These are phyloP conservation scores for Mus caroli DNA, from an alignment of 2,797 vertebrate species.

Conservation along the genomic window DNA sequence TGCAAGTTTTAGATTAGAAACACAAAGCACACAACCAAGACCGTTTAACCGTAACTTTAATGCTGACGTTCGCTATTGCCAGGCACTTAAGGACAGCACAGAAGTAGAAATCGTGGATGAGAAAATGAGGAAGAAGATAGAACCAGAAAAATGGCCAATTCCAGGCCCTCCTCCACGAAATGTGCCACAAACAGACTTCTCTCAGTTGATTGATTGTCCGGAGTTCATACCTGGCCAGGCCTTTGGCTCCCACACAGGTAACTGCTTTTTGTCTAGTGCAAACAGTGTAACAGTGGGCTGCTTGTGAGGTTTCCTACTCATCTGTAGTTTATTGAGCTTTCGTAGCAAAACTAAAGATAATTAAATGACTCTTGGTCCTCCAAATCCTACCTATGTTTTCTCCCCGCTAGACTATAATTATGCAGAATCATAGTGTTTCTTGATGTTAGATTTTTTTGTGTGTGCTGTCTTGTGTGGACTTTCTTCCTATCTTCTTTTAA, in stretches of 20 bases:
- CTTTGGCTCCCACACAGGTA: constrained; percentile 90
- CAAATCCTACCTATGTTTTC: constrained; percentile 38
- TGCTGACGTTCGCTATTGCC: constrained; percentile 54
- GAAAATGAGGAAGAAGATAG: constrained; percentile 93
- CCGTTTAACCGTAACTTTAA: constrained; percentile 67
- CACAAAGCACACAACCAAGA: neutral
- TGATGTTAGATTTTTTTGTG: constrained; percentile 46
- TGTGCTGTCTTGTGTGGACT: constrained; percentile 12
- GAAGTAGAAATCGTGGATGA: constrained; percentile 96
- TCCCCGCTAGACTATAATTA: constrained; percentile 50
- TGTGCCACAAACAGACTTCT: constrained; percentile 93
- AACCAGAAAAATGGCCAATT: constrained; percentile 98
- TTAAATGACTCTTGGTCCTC: constrained; percentile 51
- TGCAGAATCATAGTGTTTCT: constrained; percentile 50
- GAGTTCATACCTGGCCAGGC: constrained; percentile 94
- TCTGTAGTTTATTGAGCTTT: constrained; percentile 71
- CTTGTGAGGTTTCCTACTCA: constrained; percentile 67
- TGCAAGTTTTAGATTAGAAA: constrained; percentile 12
- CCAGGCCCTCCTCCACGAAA: constrained; percentile 88
- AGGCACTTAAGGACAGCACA: constrained; percentile 96
- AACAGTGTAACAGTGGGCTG: constrained; percentile 34
- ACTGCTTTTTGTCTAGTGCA: constrained; percentile 79
- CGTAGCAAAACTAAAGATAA: constrained; percentile 57
- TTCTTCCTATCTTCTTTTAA: constrained; percentile 53
- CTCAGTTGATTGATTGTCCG: constrained; percentile 95